Percentiles rank a stretch among this genome's conserved stretches.
These are phyloP conservation scores for Vespertilio murinus DNA, from an alignment of 2,797 vertebrate species.

Conservation along the genomic window DNA sequence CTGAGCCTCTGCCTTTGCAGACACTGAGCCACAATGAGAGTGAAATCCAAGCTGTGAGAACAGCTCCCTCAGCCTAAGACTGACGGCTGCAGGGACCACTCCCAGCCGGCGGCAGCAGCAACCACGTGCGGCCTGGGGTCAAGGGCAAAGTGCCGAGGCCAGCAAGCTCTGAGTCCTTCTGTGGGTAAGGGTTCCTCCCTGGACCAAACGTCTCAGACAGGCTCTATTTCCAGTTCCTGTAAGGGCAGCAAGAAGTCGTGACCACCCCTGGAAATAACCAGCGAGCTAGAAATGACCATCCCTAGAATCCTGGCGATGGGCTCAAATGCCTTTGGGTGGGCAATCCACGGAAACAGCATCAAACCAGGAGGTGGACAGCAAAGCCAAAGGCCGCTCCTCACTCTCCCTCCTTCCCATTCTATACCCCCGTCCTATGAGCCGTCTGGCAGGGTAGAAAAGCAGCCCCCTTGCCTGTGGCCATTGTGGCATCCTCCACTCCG, in stretches of 20 bases:
- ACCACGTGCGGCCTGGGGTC: neutral
- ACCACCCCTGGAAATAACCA: neutral
- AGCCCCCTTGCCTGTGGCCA: neutral
- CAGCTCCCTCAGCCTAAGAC: neutral
- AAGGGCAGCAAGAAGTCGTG: neutral
- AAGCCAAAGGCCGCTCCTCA: neutral
- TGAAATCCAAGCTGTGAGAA: neutral
- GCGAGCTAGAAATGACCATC: neutral
- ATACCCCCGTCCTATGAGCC: rapidly evolving
- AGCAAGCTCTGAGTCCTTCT: neutral
- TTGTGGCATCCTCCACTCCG: no score
- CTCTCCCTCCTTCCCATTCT: neutral
- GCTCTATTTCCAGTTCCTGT: neutral
- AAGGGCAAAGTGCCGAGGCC: neutral
- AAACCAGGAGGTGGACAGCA: neutral
- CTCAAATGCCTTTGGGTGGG: neutral
- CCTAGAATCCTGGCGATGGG: neutral
- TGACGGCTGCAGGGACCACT: neutral
- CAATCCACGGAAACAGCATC: neutral
- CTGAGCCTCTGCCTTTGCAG: neutral
- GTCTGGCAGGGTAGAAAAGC: neutral
- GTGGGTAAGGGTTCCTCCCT: neutral
- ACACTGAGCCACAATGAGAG: neutral
- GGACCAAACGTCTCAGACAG: neutral
- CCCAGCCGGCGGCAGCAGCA: neutral